These are phyloP conservation scores for Virgularia gustaviana DNA, from an alignment of 92 coral and sea anemone species.

Conservation along the genomic window DNA sequence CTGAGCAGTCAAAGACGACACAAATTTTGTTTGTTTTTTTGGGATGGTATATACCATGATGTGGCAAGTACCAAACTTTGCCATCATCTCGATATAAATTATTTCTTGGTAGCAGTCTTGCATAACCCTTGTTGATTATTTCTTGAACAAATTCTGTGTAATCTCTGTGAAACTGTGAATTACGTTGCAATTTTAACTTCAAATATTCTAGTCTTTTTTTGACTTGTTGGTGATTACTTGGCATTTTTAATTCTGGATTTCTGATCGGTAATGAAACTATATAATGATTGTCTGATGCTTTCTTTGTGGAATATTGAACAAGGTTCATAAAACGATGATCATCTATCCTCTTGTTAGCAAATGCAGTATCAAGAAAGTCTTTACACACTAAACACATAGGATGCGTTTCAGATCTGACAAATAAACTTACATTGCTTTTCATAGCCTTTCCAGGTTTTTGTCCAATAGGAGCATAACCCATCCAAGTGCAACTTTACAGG, in stretches of 20 bases:
- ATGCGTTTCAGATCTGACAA: too few relatives aligned
- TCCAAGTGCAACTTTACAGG: constrained; percentile 28
- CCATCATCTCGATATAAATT: constrained; percentile 31
- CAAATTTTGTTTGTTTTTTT: constrained; percentile 37
- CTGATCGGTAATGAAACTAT: constrained; percentile 41
- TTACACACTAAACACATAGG: too few relatives aligned
- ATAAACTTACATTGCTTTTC: too few relatives aligned
- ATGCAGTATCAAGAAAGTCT: too few relatives aligned
- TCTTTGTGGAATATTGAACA: too few relatives aligned
- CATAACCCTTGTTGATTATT: constrained; percentile 41
- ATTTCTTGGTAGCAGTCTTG: constrained; percentile 40
- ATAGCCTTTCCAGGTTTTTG: constrained; percentile 39
- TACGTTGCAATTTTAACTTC: constrained; percentile 23
- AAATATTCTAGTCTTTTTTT: constrained; percentile 17
- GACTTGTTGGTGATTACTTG: constrained; percentile 41
- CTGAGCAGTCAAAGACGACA: constrained; percentile 45
- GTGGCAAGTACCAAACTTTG: constrained; percentile 53
- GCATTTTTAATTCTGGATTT: constrained; percentile 26
- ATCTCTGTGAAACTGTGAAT: constrained; percentile 33
- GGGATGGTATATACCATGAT: constrained; percentile 45
- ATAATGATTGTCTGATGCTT: constrained; percentile 42
- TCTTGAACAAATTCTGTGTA: constrained; percentile 38
- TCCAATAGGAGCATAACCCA: constrained; percentile 61
- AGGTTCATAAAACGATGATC: too few relatives aligned
- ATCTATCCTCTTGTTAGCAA: too few relatives aligned